phyloP scores from a whole-genome alignment of 2,113 vertebrate species.

The Lota lota region DNA sequence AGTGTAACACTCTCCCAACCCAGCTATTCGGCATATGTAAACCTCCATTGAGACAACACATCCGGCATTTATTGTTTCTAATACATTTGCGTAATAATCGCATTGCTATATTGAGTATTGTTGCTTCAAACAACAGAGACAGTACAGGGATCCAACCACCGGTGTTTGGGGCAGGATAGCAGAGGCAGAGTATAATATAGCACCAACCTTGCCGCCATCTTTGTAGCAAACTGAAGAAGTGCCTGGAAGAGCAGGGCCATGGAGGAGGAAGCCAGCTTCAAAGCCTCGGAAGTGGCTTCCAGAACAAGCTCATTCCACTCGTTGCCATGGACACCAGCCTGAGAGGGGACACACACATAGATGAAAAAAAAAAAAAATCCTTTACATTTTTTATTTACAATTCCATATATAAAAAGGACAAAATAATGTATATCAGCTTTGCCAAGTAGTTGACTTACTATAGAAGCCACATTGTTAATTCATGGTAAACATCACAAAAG shows the following conservation, averaged over 20 bases:
- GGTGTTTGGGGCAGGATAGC: background rate
- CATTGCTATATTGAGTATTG: background rate
- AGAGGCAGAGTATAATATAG: background rate
- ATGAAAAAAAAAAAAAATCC: conserved; percentile 10
- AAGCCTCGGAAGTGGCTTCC: conserved; percentile 87
- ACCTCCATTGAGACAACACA: too few species aligned
- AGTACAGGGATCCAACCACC: too few species aligned
- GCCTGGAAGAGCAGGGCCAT: conserved; percentile 85
- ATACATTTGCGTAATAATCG: background rate
- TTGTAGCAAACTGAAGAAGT: conserved; percentile 83
- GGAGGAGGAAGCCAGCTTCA: conserved; percentile 83
- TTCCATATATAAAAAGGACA: background rate
- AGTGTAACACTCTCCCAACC: too few species aligned
- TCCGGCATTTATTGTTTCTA: background rate
- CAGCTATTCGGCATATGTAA: too few species aligned
- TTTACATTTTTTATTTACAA: background rate
- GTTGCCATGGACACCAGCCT: conserved; percentile 77
- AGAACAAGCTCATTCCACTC: conserved; percentile 87
- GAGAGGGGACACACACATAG: conserved; percentile 10
- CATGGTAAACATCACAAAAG: background rate
- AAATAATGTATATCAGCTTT: background rate
- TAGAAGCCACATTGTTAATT: background rate
- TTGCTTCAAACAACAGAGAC: background rate
- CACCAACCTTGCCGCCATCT: conserved; percentile 84
- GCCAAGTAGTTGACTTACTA: background rate